Base-by-base conservation (phyloP, 1,140 invertebrate genomes). In the Paracyclopina nana region DNA sequence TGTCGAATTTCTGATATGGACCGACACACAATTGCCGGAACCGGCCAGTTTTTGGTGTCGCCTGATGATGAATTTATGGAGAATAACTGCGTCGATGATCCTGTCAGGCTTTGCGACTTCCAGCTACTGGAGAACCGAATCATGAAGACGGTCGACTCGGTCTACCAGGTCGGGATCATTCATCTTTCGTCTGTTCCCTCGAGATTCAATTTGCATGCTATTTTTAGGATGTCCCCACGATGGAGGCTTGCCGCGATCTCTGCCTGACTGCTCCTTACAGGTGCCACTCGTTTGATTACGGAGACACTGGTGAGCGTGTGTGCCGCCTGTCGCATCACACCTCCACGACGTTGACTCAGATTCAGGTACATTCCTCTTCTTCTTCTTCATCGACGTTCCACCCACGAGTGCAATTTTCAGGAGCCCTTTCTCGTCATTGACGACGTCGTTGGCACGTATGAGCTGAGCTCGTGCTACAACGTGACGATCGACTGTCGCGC, bases 401-500 rank as follows among this genome's bases (percentile, higher is more conserved):
- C n/a, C n/a, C n/a, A n/a, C n/a, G n/a, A n/a, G n/a, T n/a, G n/a
- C n/a, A n/a, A 31, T 55, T 60, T 65, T 50, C 64, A 82, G 72
- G 82, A 88, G 59, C 83, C 84, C 1, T 90, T 88, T 63, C 68
- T 90, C 38, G 24, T 52, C 11, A 52, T 52, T 29, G 50, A 40
- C n/a, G 80, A 85, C 56, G 81, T 87, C 6, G 77, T 80, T 0
- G 84, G 86, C 1, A 90, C 85, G 6, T 91, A 87, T 65, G 86
- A 92, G 67, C 67, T 92, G 43, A 80, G 81, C 54, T 86, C 86
- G 5, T 92, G 86, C 63, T 92, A 91, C 71, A 91, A 91, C 64
- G 83, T 90, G 16, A 84, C 80, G 57, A 85, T 90, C 57, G 82
- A 88, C 61, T 92, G 87, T 59, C 59, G 63, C 28, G 60, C 70